These are phyloP conservation scores for Casuarius casuarius DNA, from an alignment of 2,113 vertebrate genomes.

Conservation along the genomic window DNA sequence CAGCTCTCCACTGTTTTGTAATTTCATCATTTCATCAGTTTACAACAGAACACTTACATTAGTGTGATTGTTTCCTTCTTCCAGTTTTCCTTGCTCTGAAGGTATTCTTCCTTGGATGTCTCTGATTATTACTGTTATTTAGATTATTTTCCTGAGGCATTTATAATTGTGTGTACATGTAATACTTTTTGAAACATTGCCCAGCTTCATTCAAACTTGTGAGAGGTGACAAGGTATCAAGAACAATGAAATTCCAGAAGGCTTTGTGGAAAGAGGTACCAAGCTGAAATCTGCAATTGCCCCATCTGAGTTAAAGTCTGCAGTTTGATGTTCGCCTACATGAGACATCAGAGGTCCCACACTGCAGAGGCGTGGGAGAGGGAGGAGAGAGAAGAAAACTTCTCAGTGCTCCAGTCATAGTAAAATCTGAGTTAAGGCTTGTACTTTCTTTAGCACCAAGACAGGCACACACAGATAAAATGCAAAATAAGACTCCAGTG, in stretches of 20 bases:
- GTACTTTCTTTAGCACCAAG: not conserved
- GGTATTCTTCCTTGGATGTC: not conserved
- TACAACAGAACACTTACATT: not conserved
- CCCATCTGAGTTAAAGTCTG: not conserved
- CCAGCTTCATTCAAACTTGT: not conserved
- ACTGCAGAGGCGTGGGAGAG: not conserved
- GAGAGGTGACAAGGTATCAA: not conserved
- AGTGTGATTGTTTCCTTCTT: not conserved
- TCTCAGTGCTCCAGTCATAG: not conserved
- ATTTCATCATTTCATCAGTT: not conserved
- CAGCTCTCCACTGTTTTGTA: not conserved
- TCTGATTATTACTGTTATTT: not conserved
- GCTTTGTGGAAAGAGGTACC: not conserved
- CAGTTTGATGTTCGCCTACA: accelerated
- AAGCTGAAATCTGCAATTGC: not conserved
- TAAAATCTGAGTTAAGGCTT: not conserved
- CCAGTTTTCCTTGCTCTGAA: not conserved
- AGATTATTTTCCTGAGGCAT: not conserved
- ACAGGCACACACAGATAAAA: not conserved
- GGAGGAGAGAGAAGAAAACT: not conserved
- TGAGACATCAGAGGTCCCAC: not conserved
- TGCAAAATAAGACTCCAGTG: not conserved
- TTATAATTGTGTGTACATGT: not conserved
- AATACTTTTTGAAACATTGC: not conserved
- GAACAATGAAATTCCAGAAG: not conserved